Conservation (phyloP, 2,113 vertebrate genomes). For the Bufo gargarizans region DNA sequence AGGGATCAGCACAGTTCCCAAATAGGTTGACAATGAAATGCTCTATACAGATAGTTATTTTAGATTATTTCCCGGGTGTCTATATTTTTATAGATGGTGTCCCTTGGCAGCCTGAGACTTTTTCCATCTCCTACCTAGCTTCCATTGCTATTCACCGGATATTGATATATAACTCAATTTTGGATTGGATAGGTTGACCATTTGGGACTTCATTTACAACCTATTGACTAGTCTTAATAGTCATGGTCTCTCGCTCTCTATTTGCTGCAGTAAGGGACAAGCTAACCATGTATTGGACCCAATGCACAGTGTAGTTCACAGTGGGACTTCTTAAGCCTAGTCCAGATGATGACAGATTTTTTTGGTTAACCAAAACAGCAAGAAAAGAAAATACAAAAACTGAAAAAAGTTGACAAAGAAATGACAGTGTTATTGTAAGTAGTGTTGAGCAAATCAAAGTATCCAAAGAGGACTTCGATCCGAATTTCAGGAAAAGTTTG, state of each 20-base stretch:
- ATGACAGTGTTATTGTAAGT: too few relatives aligned
- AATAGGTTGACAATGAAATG: conserved; percentile 45
- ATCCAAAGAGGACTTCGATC: too few relatives aligned
- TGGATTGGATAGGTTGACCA: background rate
- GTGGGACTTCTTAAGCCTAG: background rate
- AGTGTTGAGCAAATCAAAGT: too few relatives aligned
- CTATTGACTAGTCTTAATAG: background rate
- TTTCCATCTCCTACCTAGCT: background rate
- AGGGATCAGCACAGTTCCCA: conserved; percentile 8
- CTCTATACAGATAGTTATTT: conserved; percentile 39
- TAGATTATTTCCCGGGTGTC: conserved; percentile 36
- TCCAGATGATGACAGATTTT: background rate
- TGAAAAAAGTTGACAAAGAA: too few relatives aligned
- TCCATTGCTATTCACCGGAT: conserved; percentile 1
- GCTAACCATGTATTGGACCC: background rate
- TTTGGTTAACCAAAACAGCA: background rate
- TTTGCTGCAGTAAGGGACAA: too few relatives aligned
- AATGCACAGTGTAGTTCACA: too few relatives aligned
- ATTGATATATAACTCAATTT: conserved; percentile 26
- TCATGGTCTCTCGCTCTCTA: background rate
- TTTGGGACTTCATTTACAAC: conserved; percentile 3
- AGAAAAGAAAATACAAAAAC: background rate
- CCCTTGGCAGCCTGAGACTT: background rate
- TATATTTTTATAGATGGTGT: conserved; percentile 30
- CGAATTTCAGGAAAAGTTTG: too few relatives aligned